Evolutionary conservation across 2,888 invertebrate genomes (phyloP), one percentile per base, ranked within the genome.

Genomic region (Cephus rjabovi): DNA sequence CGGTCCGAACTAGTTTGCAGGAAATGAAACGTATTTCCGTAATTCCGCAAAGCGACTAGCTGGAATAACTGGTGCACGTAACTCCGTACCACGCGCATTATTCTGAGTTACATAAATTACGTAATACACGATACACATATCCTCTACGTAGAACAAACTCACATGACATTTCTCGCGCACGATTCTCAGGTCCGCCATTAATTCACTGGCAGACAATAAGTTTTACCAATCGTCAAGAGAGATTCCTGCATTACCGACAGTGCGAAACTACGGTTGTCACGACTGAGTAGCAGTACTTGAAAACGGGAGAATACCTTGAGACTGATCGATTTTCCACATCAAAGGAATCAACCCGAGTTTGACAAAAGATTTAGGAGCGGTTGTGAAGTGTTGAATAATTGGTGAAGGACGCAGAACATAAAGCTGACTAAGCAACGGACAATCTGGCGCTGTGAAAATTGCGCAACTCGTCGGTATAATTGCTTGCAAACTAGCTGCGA

Each of bases 401-500:
- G 15, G 23, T 2, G 56, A 56, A 56, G 56, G 56, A 56, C 56
- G 2, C 56, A 0, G 56, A 56, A 56, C 56, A 23, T 23, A 23
- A 56, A 56, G 56, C 56, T 56, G 56, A 56, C 56, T 56, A 6
- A 56, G 56, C 23, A 56, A 23, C 56, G 56, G 6, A 56, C 23
- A 56, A 56, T 56, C 56, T 56, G 23, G 23, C 71, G 12, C 4
- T 35, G 71, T 76, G 75, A 77, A 76, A 79, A 81, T 79, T 82
- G 78, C 79, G 74, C 76, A 79, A 79, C 79, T 79, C 79, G 80
- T 78, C 71, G 81, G 80, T 80, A 82, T 83, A 84, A 84, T 83
- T 84, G 82, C 83, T 80, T 81, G 77, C 81, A 79, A 80, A 76
- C 79, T 73, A 77, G 78, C 75, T 77, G 80, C 81, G 77, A 81